Evolutionary conservation across 2,888 invertebrate genomes (phyloP), one percentile per base, ranked within the genome.

Genomic region (Metalampra italica): DNA sequence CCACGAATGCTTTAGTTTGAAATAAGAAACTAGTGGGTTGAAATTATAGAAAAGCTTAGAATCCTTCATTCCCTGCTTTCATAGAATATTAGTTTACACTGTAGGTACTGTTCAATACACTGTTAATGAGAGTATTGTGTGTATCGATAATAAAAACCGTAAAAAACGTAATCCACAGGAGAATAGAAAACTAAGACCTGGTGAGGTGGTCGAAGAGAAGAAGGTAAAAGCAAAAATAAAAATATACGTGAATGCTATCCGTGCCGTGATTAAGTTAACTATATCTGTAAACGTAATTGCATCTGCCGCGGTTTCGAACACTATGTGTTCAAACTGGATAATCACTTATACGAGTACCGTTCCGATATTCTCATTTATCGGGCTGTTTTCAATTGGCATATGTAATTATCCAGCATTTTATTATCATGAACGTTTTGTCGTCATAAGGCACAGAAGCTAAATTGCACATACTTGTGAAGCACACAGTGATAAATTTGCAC

Each of bases 171-270:
- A 89, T 89, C 79, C 87, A 88, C 90, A 90, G 95, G 95, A 95
- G 88, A 92, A 94, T 94, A 95, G 95, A 91, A 95, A 96, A 93
- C 95, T 97, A 90, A 96, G 97, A 82, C 97, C 97, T 69, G 97
- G 97, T 90, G 97, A 97, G 93, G 94, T 97, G 90, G 90, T 96
- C 90, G 96, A 96, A 91, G 97, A 97, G 83, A 96, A 95, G 92
- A 96, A 96, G 97, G 97, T 97, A 95, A 95, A 79, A 81, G 74
- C 70, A 73, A 78, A 68, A 75, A 73, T 81, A 77, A 75, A 75
- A 78, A 69, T 68, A 71, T 75, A 73, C 78, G 75, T 86, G 86
- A 85, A 88, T 89, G 88, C 86, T 88, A 79, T 78, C 71, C 80
- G 79, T 83, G 85, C 87, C 84, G 83, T 87, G 80, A 80, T 76